Evolutionary conservation across 1,140 invertebrate genomes (phyloP).

Genomic region (Eriocheir sinensis): DNA sequence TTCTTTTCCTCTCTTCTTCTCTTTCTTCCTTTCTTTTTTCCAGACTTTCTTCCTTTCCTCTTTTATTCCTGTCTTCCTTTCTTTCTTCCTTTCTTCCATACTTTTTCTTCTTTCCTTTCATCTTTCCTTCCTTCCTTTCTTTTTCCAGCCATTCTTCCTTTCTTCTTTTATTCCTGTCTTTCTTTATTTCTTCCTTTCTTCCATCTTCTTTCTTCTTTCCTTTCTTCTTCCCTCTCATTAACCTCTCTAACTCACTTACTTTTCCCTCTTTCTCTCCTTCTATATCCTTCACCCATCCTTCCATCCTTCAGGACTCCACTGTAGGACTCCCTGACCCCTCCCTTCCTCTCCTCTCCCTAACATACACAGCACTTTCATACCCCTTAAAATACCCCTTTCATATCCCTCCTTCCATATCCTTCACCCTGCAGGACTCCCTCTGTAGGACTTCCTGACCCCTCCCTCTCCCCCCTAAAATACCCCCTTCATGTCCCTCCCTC

Average conservation of each 20-base stretch:
- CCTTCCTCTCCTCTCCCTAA: background rate
- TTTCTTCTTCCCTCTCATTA: background rate
- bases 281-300: background rate
- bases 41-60: background rate
- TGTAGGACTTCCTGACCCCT: background rate
- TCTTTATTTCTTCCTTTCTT: no score
- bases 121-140: no score
- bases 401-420: background rate
- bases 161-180: no score
- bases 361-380: background rate
- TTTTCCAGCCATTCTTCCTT: no score
- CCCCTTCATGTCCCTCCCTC: no score
- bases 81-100: background rate
- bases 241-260: background rate
- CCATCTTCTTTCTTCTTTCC: no score
- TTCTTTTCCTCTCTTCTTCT: background rate
- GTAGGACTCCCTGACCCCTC: background rate
- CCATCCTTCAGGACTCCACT: background rate
- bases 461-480: background rate
- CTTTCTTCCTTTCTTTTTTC: conserved; percentile 44
- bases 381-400: no score
- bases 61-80: background rate
- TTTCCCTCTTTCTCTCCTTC: conserved; percentile 6
- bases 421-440: background rate
- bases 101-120: no score